These are phyloP conservation scores for Pao palembangensis DNA, from an alignment of 2,113 vertebrate genomes.

Conservation along the genomic window DNA sequence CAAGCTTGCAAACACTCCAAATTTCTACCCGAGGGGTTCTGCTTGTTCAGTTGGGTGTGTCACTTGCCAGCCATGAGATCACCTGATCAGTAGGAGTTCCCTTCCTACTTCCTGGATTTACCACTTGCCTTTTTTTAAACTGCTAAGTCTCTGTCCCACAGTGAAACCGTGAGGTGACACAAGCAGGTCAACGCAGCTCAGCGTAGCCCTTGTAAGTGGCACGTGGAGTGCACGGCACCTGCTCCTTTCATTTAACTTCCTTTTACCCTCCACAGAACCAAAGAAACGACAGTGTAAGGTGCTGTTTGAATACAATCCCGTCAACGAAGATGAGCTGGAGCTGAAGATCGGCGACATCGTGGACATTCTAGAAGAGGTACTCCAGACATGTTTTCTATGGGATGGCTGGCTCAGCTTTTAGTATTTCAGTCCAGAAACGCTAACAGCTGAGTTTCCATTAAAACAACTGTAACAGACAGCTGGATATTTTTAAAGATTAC, in stretches of 20 bases:
- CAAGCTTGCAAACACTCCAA: no score
- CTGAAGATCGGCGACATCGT: conserved; percentile 86
- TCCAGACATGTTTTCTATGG: background rate
- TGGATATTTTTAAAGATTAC: no score
- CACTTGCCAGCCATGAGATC: no score
- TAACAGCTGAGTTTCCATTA: no score
- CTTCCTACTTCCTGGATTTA: background rate
- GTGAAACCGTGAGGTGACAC: background rate
- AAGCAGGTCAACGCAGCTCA: no score
- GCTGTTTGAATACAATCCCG: conserved; percentile 85
- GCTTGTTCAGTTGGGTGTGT: no score
- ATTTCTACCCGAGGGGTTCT: no score
- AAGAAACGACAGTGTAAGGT: conserved; percentile 88
- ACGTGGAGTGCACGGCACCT: no score
- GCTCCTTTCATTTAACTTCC: background rate
- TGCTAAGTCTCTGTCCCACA: background rate
- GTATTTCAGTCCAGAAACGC: no score
- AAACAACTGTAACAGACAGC: no score
- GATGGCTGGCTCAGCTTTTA: no score
- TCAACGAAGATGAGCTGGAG: conserved; percentile 93
- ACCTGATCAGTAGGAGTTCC: background rate
- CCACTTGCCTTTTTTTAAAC: background rate
- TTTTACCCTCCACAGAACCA: conserved; percentile 64
- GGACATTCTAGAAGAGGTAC: conserved; percentile 89
- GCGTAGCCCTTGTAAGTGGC: no score